Base-by-base conservation (phyloP, 2,888 invertebrate species). In the Chrysodeixis includens region DNA sequence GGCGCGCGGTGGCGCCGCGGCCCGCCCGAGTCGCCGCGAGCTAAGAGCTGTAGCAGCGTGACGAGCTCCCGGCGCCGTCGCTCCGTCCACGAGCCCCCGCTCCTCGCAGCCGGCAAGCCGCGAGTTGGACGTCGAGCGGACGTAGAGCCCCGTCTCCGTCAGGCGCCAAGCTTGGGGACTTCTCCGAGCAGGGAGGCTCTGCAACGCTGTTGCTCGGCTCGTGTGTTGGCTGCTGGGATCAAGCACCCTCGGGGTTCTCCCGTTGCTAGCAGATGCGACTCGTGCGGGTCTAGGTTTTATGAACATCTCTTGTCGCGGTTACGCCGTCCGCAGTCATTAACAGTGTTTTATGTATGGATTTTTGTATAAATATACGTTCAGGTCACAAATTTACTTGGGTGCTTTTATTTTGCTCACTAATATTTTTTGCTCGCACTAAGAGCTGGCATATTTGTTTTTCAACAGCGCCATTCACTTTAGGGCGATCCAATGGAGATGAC, bases 291-390 rank as follows among this genome's bases (percentile, higher is more conserved):
- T 67, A 61, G 53, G 66, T 58, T 52, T 63, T n/a, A 53, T 56
- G 44, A 65, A 63, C 68, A 7, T 6, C 57, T 65, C 60, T 14
- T 66, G 63, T 77, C 70, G 61, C 70, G 58, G 69, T 58, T 52
- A 66, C 56, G 57, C 77, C 73, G 75, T 78, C 65, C 56, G 75
- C 69, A 69, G 69, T 65, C 62, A 74, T 65, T 40, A 60, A 65
- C 73, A 74, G 74, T 79, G 77, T 78, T 76, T 53, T 64, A 62
- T 83, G 78, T 83, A 79, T 81, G 79, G 74, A 81, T 79, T 80
- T 81, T 81, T 82, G 77, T 82, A 83, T 82, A 85, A 83, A 84
- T 80, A 83, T 79, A 83, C 74, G 82, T 83, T 81, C 82, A 83
- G 83, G 80, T 85, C 77, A 78, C 78, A 72, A 73, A 49, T 46